Conservation (phyloP, 2,888 invertebrate species). For the Noctua pronuba region DNA sequence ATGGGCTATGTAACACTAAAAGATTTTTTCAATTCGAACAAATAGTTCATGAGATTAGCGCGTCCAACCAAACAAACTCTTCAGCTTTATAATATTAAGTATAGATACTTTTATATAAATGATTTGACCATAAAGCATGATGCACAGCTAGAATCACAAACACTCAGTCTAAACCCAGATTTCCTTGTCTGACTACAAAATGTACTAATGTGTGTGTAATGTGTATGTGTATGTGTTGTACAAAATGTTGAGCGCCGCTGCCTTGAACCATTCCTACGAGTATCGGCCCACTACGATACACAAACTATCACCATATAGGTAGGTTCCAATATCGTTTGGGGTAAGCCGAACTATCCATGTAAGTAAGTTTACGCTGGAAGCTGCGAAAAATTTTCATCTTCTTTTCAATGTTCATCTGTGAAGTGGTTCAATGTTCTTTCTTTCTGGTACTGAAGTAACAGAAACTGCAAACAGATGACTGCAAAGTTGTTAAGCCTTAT, state of each 20-base stretch:
- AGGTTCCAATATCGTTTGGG: background rate
- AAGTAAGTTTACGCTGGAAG: background rate
- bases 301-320: constrained; percentile 11
- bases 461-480: no score
- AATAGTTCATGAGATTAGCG: no score
- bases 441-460: no score
- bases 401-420: no score
- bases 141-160: background rate
- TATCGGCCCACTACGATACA: constrained; percentile 6
- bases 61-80: no score
- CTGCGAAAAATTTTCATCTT: background rate
- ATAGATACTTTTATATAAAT: background rate
- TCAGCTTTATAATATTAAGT: no score
- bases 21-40: no score
- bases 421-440: no score
- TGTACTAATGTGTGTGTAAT: no score
- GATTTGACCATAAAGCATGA: background rate
- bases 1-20: no score
- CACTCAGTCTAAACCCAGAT: background rate
- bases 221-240: no score
- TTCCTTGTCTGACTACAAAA: background rate
- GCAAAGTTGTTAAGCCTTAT: no score
- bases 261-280: background rate
- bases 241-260: constrained; percentile 14
- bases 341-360: background rate